phyloP scores from a whole-genome alignment of 2,888 invertebrate genomes.

The Clivina fossor region DNA sequence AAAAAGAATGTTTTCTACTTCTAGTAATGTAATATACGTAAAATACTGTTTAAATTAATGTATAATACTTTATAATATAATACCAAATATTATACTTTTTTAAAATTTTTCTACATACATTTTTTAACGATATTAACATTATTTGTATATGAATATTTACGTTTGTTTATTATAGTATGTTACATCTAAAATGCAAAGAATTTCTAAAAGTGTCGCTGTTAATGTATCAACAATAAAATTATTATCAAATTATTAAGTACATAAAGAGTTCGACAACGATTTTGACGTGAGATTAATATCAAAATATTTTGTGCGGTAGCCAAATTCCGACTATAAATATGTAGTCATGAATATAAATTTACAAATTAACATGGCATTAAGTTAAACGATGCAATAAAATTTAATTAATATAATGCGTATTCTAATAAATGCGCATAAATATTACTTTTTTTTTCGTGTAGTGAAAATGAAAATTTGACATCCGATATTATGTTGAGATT shows the following conservation, averaged over 20 bases:
- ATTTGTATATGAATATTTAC: too few species aligned
- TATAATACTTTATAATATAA: too few species aligned
- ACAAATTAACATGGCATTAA: conserved; percentile 30
- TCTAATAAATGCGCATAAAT: conserved; percentile 31
- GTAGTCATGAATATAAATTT: conserved; percentile 29
- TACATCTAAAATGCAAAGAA: too few species aligned
- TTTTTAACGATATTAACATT: too few species aligned
- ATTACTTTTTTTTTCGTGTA: conserved; percentile 14
- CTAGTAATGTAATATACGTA: too few species aligned
- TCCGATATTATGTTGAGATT: neutral
- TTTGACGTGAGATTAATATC: conserved; percentile 22
- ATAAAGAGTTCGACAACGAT: conserved; percentile 11
- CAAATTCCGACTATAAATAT: conserved; percentile 20
- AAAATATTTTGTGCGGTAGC: conserved; percentile 29
- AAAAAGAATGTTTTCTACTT: too few species aligned
- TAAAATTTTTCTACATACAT: too few species aligned
- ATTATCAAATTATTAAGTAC: conserved; percentile 21
- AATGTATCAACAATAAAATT: conserved; percentile 15
- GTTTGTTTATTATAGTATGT: too few species aligned
- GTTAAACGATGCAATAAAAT: conserved; percentile 29
- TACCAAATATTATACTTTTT: too few species aligned
- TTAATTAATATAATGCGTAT: conserved; percentile 33
- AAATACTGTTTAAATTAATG: too few species aligned
- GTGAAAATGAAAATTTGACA: neutral
- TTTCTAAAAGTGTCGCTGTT: conserved; percentile 1